Evolutionary conservation across 2,797 vertebrate species (phyloP), one percentile per base, ranked within the genome.

Genomic region (Octomys mimax): DNA sequence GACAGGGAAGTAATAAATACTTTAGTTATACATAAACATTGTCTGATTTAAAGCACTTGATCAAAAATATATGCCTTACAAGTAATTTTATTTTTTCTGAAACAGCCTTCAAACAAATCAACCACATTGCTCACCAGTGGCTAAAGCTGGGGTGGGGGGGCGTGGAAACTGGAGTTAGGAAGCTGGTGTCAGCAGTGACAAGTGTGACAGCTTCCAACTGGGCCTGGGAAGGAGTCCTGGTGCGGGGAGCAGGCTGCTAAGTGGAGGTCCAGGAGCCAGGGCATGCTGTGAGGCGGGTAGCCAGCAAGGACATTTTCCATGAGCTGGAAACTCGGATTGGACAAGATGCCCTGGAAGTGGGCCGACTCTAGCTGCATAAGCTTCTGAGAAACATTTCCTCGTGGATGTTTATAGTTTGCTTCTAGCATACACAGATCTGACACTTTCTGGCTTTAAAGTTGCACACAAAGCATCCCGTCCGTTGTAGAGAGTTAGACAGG

Each of bases 371-470:
- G 28, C 82, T 90, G 66, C 62, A 59, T 73, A 62, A 87, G 83
- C 79, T 95, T 91, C 75, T 39, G 71, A 64, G 95, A 95, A 95
- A 91, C 77, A 80, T 87, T 96, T 94, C 94, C 78, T 71, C 9
- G 12, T 0, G 0, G 75, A 91, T 88, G 73, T 96, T 96, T 91
- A 83, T 46, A 77, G 42, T 71, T 87, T 83, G 79, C 70, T 89
- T 94, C 66, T 24, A 93, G 82, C 12, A 36, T 49, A 77, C 24
- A 79, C 24, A 61, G 62, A 86, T 80, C 73, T 49, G 84, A 96
- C 52, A 64, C 64, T 88, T 70, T 57, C 61, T 2, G 24, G 79
- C 64, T 88, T 89, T 84, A 77, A 87, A 80, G 78, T 75, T 91
- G 36, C 39, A 54, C 39, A 49, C 77, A 75, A 92, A 92, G n/a